phyloP scores from a whole-genome alignment of 2,797 vertebrate species.

The Sebastes goodei region DNA sequence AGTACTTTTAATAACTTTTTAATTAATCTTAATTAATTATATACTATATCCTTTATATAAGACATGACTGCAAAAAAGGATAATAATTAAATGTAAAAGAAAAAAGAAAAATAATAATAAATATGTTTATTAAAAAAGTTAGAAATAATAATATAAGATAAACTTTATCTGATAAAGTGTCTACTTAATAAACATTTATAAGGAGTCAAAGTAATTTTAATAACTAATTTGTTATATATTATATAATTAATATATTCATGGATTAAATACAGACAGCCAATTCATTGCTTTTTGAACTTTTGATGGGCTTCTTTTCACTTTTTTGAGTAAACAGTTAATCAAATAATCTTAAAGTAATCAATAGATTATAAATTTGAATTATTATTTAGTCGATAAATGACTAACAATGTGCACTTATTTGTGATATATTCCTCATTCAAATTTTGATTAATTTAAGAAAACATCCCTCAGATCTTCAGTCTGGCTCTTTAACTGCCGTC shows the following conservation, averaged over 20 bases:
- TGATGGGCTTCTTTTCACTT: not conserved
- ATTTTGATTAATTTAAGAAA: not conserved
- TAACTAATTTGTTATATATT: too few relatives aligned
- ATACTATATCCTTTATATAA: too few relatives aligned
- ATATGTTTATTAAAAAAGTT: too few relatives aligned
- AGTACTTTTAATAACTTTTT: not conserved
- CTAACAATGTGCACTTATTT: not conserved
- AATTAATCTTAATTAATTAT: not conserved
- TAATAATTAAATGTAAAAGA: too few relatives aligned
- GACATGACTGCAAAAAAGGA: too few relatives aligned
- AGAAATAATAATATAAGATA: too few relatives aligned
- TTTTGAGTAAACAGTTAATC: not conserved
- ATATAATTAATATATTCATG: not conserved
- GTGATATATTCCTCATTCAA: rapidly evolving
- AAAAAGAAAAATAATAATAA: not conserved
- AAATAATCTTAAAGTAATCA: not conserved
- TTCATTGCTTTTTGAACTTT: not conserved
- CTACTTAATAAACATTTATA: not conserved
- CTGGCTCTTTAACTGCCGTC: constrained; percentile 6
- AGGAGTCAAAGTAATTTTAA: too few relatives aligned
- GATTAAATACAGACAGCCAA: not conserved
- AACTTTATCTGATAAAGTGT: too few relatives aligned
- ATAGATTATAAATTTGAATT: not conserved
- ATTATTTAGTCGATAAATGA: not conserved
- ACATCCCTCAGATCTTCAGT: not conserved